Conservation (phyloP, 2,797 vertebrate species). For the Astyanax mexicanus region DNA sequence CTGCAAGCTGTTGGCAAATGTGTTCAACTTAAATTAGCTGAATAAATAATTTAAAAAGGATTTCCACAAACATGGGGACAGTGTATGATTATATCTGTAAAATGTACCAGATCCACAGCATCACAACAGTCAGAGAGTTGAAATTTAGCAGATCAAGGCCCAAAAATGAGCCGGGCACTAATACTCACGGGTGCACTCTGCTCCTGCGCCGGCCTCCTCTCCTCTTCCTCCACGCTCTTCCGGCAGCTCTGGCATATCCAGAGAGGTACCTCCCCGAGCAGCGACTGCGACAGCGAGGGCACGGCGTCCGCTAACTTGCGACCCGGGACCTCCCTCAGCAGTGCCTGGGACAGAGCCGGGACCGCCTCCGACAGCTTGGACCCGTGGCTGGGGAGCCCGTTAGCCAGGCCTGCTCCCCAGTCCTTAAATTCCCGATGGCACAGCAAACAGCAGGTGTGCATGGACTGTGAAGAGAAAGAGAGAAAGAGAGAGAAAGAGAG, state of each 20-base stretch:
- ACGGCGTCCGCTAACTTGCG: slow-evolving; percentile 93
- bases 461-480: slow-evolving; percentile 77
- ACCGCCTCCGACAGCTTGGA: slow-evolving; percentile 86
- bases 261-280: slow-evolving; percentile 96
- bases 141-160: too few relatives aligned
- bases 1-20: too few relatives aligned
- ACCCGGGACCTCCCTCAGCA: slow-evolving; percentile 89
- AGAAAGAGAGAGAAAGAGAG: too few relatives aligned
- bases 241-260: slow-evolving; percentile 99
- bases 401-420: slow-evolving; percentile 90
- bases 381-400: slow-evolving; percentile 89
- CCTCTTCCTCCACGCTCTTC: slow-evolving; percentile 97
- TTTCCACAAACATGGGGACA: too few relatives aligned
- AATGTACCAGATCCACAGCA: too few relatives aligned
- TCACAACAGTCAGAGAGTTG: too few relatives aligned
- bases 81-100: too few relatives aligned
- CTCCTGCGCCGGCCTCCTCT: slow-evolving; percentile 90
- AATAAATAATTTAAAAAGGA: too few relatives aligned
- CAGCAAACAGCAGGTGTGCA: slow-evolving; percentile 97
- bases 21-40: too few relatives aligned
- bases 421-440: slow-evolving; percentile 97
- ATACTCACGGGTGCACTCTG: slow-evolving; percentile 88
- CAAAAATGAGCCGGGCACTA: too few relatives aligned
- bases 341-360: slow-evolving; percentile 93
- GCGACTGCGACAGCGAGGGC: slow-evolving; percentile 94